Evolutionary conservation across 2,797 vertebrate species (phyloP).

Genomic region (Helarctos malayanus): DNA sequence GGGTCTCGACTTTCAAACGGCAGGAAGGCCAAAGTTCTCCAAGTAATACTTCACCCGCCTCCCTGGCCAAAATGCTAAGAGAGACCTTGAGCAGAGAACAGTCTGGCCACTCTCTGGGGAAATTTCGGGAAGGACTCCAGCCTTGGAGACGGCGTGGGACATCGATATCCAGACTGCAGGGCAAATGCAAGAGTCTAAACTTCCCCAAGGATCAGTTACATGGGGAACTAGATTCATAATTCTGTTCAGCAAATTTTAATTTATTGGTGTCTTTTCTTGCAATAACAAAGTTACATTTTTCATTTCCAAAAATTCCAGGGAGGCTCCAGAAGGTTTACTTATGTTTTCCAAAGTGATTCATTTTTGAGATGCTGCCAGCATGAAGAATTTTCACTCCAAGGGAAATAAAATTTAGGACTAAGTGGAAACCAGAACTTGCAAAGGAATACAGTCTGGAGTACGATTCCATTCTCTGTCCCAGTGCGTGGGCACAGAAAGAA

Average conservation of each 20-base stretch:
- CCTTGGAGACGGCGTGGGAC: not conserved
- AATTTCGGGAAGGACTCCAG: not conserved
- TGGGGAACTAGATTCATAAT: slow-evolving; percentile 50
- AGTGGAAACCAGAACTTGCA: slow-evolving; percentile 67
- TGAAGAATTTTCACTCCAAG: slow-evolving; percentile 76
- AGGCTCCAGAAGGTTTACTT: slow-evolving; percentile 83
- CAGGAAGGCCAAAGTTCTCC: not conserved
- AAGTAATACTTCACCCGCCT: not conserved
- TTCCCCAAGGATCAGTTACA: slow-evolving; percentile 69
- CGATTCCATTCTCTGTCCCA: not conserved
- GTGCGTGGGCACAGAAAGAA: not conserved
- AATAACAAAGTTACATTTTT: slow-evolving; percentile 74
- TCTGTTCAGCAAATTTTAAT: slow-evolving; percentile 68
- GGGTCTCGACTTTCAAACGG: not conserved
- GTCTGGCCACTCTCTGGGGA: not conserved
- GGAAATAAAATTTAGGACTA: slow-evolving; percentile 78
- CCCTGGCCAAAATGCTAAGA: not conserved
- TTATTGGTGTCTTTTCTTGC: slow-evolving; percentile 72
- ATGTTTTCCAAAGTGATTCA: slow-evolving; percentile 83
- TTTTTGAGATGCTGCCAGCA: slow-evolving; percentile 78
- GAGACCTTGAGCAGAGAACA: not conserved
- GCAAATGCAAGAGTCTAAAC: not conserved
- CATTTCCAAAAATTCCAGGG: slow-evolving; percentile 80
- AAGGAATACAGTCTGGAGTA: not conserved
- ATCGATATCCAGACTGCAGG: not conserved